phyloP scores from a whole-genome alignment of 2,797 vertebrate species.

The Potorous gilbertii region DNA sequence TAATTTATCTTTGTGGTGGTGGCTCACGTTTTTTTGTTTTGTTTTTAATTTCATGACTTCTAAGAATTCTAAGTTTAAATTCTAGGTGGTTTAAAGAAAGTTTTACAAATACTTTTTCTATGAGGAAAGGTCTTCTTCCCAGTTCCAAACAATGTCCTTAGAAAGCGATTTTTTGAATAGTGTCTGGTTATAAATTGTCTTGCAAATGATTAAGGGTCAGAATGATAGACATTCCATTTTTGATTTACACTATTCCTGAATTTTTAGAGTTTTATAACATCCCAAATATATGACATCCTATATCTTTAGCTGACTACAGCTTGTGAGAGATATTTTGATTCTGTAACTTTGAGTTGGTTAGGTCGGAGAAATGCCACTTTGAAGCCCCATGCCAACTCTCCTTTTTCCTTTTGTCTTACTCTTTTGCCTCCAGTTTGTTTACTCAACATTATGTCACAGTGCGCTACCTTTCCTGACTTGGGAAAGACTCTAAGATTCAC shows the following conservation, averaged over 20 bases:
- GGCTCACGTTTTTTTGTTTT: neutral
- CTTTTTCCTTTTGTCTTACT: neutral
- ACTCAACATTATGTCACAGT: neutral
- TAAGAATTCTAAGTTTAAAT: neutral
- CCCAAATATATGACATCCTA: neutral
- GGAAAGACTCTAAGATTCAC: conserved; percentile 41
- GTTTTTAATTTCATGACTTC: neutral
- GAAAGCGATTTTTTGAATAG: neutral
- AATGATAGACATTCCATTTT: neutral
- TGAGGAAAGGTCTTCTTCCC: neutral
- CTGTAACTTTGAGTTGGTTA: neutral
- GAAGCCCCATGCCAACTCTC: neutral
- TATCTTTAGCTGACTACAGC: neutral
- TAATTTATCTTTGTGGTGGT: neutral
- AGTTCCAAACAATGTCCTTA: neutral
- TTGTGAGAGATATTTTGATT: neutral
- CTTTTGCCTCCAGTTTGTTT: neutral
- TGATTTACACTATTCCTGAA: neutral
- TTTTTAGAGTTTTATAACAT: neutral
- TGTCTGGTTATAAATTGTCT: neutral
- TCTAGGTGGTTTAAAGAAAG: neutral
- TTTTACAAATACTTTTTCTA: neutral
- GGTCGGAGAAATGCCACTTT: neutral
- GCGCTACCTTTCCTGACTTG: neutral
- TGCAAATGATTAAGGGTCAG: neutral